Evolutionary conservation across 2,888 invertebrate genomes (phyloP), one percentile per base, ranked within the genome.

Genomic region (Andrena minutula): DNA sequence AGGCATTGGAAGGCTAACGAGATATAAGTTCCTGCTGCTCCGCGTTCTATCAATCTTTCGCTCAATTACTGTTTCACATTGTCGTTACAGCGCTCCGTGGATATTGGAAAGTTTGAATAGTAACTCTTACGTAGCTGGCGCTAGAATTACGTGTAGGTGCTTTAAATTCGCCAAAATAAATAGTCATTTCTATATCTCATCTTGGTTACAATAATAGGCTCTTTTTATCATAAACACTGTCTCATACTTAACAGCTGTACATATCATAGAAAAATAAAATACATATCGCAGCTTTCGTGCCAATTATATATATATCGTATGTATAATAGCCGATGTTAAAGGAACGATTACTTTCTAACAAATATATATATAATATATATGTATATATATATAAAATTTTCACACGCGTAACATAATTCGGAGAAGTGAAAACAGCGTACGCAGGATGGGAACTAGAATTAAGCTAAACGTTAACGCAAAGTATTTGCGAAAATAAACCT

Each of bases 231-330:
- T 81, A 66, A 71, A 84, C 23, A 81, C 78, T 78, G 72, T 82
- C 72, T 72, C 23, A 75, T 12, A 71, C 60, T 71, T 74, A 88
- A 87, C 81, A 88, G 79, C 77, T 76, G 76, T 73, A 70, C 56
- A 41, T 80, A 70, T 84, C 32, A 81, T 87, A 87, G 75, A 87
- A 87, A 88, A 87, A 87, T 87, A 87, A 87, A 86, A 82, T 86
- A 84, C 79, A 41, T 82, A 66, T 83, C 66, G 76, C 75, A 58
- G 61, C 26, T 75, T 56, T 79, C 74, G 79, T 84, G 82, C 77
- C 75, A 82, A 84, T 86, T 60, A 79, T 35, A 56, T 53, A 64
- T 79, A 69, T 58, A 41, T 68, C 35, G 35, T 68, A 60, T 75
- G 35, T 72, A 32, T 83, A 71, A 49, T 82, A 74, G 74, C 64